Percentiles rank a stretch among this genome's conserved stretches.
Conservation (phyloP, 1,140 invertebrate species). For the Cepaea nemoralis region DNA sequence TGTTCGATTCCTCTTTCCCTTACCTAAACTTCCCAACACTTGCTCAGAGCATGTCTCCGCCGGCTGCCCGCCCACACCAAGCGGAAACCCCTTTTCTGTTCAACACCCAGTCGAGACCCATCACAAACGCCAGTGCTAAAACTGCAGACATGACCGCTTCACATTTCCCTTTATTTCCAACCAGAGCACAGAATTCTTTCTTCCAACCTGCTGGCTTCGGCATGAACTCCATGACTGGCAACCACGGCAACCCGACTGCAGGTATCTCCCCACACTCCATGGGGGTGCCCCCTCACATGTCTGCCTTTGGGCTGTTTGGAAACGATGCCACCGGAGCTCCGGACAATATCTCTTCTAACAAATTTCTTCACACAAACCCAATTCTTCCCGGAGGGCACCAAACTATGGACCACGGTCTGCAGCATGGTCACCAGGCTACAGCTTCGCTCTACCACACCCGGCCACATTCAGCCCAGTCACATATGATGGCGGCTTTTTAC, state of each 20-base stretch:
- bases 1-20: constrained; percentile 67
- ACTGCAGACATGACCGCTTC: constrained; percentile 62
- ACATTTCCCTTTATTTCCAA: constrained; percentile 68
- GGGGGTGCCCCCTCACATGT: constrained; percentile 68
- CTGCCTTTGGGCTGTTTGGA: constrained; percentile 70
- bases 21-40: constrained; percentile 67
- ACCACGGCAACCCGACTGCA: constrained; percentile 56
- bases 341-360: constrained; percentile 70
- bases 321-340: constrained; percentile 61
- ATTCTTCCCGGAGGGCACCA: constrained; percentile 59
- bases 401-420: constrained; percentile 67
- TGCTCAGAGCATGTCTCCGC: constrained; percentile 62
- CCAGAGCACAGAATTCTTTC: constrained; percentile 68
- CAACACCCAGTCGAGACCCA: constrained; percentile 53
- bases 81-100: constrained; percentile 63
- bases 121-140: constrained; percentile 60
- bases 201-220: constrained; percentile 70
- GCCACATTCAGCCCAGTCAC: constrained; percentile 59
- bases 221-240: constrained; percentile 68
- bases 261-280: constrained; percentile 67
- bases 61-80: constrained; percentile 58
- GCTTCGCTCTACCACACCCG: constrained; percentile 66
- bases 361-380: constrained; percentile 69
- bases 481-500: constrained; percentile 70
- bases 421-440: constrained; percentile 64